Evolutionary conservation across 92 coral and sea anemone species (phyloP), one percentile per base, ranked within the genome.

Genomic region (Parazoanthus darwini): DNA sequence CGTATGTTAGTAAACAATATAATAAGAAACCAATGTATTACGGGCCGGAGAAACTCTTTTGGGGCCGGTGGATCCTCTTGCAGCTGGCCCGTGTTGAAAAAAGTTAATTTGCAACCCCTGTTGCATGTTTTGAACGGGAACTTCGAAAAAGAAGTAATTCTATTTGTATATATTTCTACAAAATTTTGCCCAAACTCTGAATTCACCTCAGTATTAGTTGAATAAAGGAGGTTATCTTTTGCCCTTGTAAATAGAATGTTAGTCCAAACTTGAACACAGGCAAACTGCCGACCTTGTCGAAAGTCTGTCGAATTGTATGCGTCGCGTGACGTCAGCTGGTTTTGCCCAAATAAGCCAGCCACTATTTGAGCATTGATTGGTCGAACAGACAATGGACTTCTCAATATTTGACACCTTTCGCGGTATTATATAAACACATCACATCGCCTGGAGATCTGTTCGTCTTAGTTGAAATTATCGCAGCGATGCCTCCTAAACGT

Each of bases 401-500:
- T 78, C n/a, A 43, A 26, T n/a, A 15, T 2, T 15, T 23, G 13
- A 78, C 81, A 46, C 51, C 58, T 22, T 22, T 1, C 65, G 16
- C 33, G 23, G 63, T 15, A 15, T 26, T 13, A 22, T 18, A 54
- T 26, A 51, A 51, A 79, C 22, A 56, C 50, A 35, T 38, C 73
- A 3, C 16, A 81, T 6, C 13, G 11, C 85, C 4, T 6, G 26
- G 46, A 25, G 16, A 80, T 25, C 26, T 6, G 51, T 48, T 54
- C 18, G 16, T 2, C 1, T 11, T 11, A 7, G 59, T 11, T 58
- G 14, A 20, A 4, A 2, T 8, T 33, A 37, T 37, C 35, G 23
- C 79, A 78, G 67, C 56, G 35, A 94, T 94, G 97, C 97, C 97
- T 88, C 97, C 97, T 18, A 92, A 72, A 82, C 86, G 87, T 85